Percentiles rank a stretch among this genome's conserved stretches.
phyloP scores from a whole-genome alignment of 2,797 vertebrate species.

The Ispidina picta region DNA sequence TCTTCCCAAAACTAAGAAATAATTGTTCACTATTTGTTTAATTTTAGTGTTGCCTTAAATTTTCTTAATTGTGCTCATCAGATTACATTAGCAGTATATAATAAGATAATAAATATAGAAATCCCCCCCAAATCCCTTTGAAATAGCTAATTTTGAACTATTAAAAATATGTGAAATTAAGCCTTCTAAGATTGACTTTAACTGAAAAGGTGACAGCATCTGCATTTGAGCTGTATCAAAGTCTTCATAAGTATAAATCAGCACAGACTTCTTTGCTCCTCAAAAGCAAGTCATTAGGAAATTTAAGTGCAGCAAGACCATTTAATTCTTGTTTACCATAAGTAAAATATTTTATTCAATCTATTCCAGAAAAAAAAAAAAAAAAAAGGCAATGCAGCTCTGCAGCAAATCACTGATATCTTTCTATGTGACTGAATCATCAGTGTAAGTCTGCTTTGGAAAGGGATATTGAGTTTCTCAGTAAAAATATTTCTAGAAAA shows the following conservation, averaged over 20 bases:
- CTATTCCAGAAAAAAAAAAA: neutral
- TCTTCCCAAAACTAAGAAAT: neutral
- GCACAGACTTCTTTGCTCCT: neutral
- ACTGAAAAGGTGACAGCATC: neutral
- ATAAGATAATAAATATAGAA: neutral
- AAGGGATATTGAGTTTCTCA: slow-evolving; percentile 8
- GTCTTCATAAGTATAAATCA: neutral
- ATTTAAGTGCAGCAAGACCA: neutral
- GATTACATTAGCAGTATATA: neutral
- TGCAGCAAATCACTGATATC: slow-evolving; percentile 1
- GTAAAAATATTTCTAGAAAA: neutral
- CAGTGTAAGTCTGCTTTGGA: neutral
- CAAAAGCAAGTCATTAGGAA: neutral
- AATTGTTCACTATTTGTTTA: neutral
- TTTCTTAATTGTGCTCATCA: neutral
- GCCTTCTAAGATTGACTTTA: neutral
- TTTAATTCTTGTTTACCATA: neutral
- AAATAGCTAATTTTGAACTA: neutral
- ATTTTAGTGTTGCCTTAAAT: neutral
- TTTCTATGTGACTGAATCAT: neutral
- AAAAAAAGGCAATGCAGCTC: neutral
- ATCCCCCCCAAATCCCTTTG: neutral
- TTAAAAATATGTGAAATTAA: neutral
- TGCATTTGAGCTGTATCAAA: neutral
- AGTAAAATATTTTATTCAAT: neutral